These are phyloP conservation scores for Rallus crepitans DNA, from an alignment of 2,797 vertebrate species.

Conservation along the genomic window DNA sequence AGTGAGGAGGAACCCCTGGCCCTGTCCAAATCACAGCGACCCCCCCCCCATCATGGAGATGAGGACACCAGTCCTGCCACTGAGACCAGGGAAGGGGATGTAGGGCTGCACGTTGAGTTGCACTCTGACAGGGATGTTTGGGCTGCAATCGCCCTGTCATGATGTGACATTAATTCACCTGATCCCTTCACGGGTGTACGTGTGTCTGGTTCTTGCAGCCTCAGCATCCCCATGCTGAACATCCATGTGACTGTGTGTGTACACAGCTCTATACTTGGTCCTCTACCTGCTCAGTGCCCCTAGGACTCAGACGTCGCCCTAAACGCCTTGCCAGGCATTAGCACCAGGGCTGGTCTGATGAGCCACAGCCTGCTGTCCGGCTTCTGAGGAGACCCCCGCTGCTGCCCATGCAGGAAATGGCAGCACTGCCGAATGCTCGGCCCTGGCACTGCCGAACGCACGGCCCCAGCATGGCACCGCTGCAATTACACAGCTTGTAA, in stretches of 20 bases:
- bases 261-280: fast-evolving
- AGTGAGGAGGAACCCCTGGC: too few species aligned
- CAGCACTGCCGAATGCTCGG: not conserved
- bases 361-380: not conserved
- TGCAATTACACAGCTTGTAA: conserved; percentile 6
- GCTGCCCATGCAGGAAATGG: not conserved
- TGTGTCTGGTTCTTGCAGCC: fast-evolving
- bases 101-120: fast-evolving
- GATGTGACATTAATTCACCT: not conserved
- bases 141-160: fast-evolving
- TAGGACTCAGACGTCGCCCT: not conserved
- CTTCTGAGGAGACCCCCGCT: not conserved
- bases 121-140: fast-evolving
- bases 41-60: fast-evolving
- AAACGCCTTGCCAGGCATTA: not conserved
- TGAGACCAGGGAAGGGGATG: fast-evolving
- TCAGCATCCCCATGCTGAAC: not conserved
- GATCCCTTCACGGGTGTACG: fast-evolving
- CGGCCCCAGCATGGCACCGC: not conserved
- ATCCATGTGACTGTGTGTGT: fast-evolving
- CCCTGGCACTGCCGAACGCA: not conserved
- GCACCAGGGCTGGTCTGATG: not conserved
- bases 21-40: not conserved
- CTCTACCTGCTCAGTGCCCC: not conserved
- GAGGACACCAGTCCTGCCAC: fast-evolving